Conservation (phyloP, 2,888 invertebrate species). For the Lasioglossum pauxillum region DNA sequence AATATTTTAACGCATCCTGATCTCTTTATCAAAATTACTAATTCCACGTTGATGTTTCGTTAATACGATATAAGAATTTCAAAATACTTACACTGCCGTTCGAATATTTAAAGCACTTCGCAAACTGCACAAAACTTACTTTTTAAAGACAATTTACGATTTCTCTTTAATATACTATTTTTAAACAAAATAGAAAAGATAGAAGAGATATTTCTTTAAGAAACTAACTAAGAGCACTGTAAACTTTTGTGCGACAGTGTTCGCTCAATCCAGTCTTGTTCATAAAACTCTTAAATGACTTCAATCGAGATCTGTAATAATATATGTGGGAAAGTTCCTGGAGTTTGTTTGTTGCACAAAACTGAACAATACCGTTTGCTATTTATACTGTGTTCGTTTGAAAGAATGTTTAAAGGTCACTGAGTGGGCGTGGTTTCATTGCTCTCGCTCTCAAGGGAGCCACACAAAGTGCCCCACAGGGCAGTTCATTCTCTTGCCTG, state of each 20-base stretch:
- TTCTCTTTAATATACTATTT: background rate
- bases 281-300: background rate
- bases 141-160: background rate
- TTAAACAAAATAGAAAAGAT: background rate
- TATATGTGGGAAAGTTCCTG: background rate
- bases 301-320: background rate
- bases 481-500: background rate
- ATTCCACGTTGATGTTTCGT: background rate
- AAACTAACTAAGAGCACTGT: background rate
- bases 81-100: constrained; percentile 13
- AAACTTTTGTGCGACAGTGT: background rate
- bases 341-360: background rate
- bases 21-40: background rate
- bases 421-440: background rate
- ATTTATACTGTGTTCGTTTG: background rate
- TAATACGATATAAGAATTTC: background rate
- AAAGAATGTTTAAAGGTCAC: background rate
- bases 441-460: background rate
- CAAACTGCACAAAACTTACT: background rate
- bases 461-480: background rate
- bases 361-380: background rate
- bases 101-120: background rate
- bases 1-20: background rate
- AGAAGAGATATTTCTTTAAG: background rate
- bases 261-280: background rate